Evolutionary conservation across 2,113 vertebrate species (phyloP), one percentile per base, ranked within the genome.

Genomic region (Nibea coibor): DNA sequence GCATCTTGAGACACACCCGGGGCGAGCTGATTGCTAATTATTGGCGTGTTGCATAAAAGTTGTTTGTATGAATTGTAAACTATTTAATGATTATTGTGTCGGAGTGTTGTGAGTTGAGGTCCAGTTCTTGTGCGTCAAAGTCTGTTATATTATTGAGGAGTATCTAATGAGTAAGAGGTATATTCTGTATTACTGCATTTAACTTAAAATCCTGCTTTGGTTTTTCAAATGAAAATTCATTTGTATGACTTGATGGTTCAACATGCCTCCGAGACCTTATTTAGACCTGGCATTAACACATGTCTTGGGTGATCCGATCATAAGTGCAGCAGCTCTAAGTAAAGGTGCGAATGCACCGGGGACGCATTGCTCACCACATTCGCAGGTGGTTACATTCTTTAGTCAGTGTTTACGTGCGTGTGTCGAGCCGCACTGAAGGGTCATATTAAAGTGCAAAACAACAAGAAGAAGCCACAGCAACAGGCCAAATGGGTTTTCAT

Each of bases 81-180:
- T 15, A 12, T 50, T 53, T 53, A 0, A 3, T 66, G 19, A 39
- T 35, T 26, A 14, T 62, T 62, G 22, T 80, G 43, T n/a, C 70
- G 28, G 50, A 73, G 22, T 53, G 39, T 43, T 22, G 11, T 83
- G 48, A 22, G 28, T 73, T 63, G 26, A 66, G 59, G 20, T 78
- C 22, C 17, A 20, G 45, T 57, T 56, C 8, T 69, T 50, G 50
- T 66, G 50, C 11, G 8, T 45, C 31, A 42, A 82, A 48, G 15
- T 72, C 1, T 19, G 22, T 19, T 43, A 11, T 68, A 63, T 15
- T 15, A 47, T 8, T 78, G 19, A 54, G 47, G 26, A 57, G 4
- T 8, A 56, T 62, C 24, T 45, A 68, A n/a, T 62, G 26, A 62
- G 28, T 12, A 48, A 17, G 26, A 77, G 15, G 51, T 50, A 57